Percentiles rank a stretch among this genome's conserved stretches.
Conservation (phyloP, 2,888 invertebrate genomes). For the Himalopsyche kuldschensis region DNA sequence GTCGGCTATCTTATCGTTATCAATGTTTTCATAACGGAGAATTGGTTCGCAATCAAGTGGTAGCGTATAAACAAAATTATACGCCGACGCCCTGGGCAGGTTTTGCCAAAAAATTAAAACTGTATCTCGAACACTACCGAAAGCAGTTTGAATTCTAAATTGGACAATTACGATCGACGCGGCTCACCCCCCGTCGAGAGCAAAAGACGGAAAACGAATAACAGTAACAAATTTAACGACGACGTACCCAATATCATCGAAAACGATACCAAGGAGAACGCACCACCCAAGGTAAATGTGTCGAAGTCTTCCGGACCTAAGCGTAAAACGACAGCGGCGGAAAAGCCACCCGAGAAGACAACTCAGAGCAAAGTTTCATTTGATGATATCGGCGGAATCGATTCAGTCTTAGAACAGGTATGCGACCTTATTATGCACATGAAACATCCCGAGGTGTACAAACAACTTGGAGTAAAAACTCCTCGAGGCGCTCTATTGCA, state of each 20-base stretch:
- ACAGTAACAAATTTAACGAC: conserved; percentile 22
- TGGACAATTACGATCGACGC: not conserved
- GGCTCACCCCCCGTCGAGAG: conserved; percentile 43
- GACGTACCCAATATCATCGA: conserved; percentile 44
- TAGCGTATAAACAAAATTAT: not conserved
- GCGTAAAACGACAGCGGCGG: conserved; percentile 45
- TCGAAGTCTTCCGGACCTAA: conserved; percentile 45
- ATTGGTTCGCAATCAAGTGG: not conserved
- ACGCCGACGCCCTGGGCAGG: not conserved
- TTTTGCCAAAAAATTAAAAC: not conserved
- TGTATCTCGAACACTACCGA: not conserved
- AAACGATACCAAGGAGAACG: conserved; percentile 52
- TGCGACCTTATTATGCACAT: conserved; percentile 81
- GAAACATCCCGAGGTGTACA: conserved; percentile 88
- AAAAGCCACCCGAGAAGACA: conserved; percentile 44
- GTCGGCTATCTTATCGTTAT: not conserved
- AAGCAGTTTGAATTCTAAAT: not conserved
- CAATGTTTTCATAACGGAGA: not conserved
- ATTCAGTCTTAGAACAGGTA: conserved; percentile 68
- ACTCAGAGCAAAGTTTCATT: conserved; percentile 61
- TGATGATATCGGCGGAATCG: conserved; percentile 80
- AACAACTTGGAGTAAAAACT: conserved; percentile 79
- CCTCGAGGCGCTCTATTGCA: conserved; percentile 90
- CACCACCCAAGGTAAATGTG: conserved; percentile 42
- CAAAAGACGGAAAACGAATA: conserved; percentile 33